Conservation (phyloP, 2,113 vertebrate genomes). For the Murina feae region DNA sequence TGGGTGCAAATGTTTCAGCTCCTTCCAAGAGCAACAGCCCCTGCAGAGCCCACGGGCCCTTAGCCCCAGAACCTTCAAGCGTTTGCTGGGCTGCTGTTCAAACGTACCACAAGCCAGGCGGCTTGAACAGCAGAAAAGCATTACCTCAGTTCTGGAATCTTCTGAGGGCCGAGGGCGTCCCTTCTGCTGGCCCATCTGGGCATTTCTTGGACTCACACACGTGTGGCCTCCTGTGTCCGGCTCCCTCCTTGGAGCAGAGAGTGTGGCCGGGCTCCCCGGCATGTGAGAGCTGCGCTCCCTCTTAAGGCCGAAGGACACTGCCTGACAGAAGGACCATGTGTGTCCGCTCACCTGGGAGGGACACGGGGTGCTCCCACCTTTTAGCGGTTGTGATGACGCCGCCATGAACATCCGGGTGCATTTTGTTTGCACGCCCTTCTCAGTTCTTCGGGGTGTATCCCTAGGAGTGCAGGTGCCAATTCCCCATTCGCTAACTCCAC, state of each 20-base stretch:
- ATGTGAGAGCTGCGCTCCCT: rapidly evolving
- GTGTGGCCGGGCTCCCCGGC: rapidly evolving
- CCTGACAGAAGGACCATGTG: background rate
- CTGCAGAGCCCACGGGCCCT: background rate
- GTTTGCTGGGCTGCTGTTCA: rapidly evolving
- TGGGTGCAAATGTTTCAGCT: rapidly evolving
- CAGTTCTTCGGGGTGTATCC: rapidly evolving
- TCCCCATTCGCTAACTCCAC: background rate
- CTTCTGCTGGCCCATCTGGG: background rate
- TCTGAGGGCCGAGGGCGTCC: background rate
- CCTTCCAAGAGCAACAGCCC: background rate
- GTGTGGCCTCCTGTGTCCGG: background rate
- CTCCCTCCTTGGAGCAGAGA: background rate
- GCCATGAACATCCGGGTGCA: rapidly evolving
- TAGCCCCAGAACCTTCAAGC: rapidly evolving
- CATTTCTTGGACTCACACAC: rapidly evolving
- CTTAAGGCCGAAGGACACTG: background rate
- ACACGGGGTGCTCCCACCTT: background rate
- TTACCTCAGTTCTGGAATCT: rapidly evolving
- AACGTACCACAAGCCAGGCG: rapidly evolving
- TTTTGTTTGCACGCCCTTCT: rapidly evolving
- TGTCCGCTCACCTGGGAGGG: background rate
- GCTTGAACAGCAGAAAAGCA: rapidly evolving
- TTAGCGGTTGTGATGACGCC: rapidly evolving
- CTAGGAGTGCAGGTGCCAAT: background rate